Conservation (phyloP, 2,113 vertebrate species). For the Gadus macrocephalus region DNA sequence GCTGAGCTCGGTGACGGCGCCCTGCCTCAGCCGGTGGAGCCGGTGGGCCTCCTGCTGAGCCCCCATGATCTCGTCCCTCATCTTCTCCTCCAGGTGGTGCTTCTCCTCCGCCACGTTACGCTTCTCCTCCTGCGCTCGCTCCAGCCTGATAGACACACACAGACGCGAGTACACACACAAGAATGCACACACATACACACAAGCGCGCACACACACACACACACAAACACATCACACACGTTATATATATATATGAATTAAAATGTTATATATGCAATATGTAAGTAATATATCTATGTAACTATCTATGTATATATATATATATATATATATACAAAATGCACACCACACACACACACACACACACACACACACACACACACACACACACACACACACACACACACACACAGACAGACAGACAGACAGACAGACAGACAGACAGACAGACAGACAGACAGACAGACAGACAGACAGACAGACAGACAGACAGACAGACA, state of each 20-base stretch:
- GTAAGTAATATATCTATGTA: too few species aligned
- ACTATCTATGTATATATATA: too few species aligned
- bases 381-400: too few species aligned
- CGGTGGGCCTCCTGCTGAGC: slow-evolving; percentile 92
- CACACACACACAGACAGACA: too few species aligned
- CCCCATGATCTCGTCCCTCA: slow-evolving; percentile 93
- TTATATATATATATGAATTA: background rate
- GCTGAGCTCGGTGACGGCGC: slow-evolving; percentile 88
- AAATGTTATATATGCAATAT: background rate
- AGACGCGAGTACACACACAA: background rate
- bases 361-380: too few species aligned
- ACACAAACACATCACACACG: background rate
- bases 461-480: too few species aligned
- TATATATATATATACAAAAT: too few species aligned
- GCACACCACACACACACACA: too few species aligned
- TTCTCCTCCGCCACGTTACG: slow-evolving; percentile 93
- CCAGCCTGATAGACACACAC: slow-evolving; percentile 72
- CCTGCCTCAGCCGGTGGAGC: slow-evolving; percentile 82
- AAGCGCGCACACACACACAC: background rate
- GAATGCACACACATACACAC: background rate
- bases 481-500: background rate
- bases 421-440: too few species aligned
- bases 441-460: too few species aligned
- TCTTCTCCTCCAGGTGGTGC: slow-evolving; percentile 91
- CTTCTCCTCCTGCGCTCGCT: slow-evolving; percentile 93